Conservation (phyloP, 2,888 invertebrate species). For the Oscheius onirici region DNA sequence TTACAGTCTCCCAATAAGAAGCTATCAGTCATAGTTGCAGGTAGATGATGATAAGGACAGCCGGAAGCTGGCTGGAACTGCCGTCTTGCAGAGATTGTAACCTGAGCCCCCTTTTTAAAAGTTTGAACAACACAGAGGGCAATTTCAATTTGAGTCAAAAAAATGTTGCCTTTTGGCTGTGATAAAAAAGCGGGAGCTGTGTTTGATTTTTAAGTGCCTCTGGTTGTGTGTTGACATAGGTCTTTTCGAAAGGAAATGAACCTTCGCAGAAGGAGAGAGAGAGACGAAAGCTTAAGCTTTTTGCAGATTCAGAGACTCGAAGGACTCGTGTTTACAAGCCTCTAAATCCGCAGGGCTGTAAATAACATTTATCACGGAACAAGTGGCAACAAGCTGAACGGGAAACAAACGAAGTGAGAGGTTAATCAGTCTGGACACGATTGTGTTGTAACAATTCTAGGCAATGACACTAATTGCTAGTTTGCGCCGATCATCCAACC, state of each 20-base stretch:
- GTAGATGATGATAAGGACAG: neutral
- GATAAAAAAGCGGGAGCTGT: neutral
- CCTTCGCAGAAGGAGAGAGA: neutral
- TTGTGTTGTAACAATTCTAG: constrained; percentile 29
- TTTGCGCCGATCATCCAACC: constrained; percentile 27
- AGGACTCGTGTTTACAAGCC: too few species aligned
- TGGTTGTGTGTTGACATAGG: constrained; percentile 9
- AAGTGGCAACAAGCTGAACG: constrained; percentile 10
- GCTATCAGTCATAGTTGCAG: neutral
- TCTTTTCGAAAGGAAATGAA: constrained; percentile 23
- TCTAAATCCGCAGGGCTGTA: too few species aligned
- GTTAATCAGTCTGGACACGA: constrained; percentile 25
- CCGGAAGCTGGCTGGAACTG: neutral
- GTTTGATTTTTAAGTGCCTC: constrained; percentile 21
- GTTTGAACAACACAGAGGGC: too few species aligned
- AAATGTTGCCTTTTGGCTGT: neutral
- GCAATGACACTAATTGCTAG: constrained; percentile 31
- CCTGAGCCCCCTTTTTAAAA: too few species aligned
- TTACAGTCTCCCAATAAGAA: neutral
- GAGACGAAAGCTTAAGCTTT: too few species aligned
- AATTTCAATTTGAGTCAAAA: too few species aligned
- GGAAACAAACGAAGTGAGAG: neutral
- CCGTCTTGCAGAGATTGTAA: too few species aligned
- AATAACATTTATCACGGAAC: neutral
- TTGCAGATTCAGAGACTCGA: too few species aligned